phyloP scores from a whole-genome alignment of 2,797 vertebrate genomes.

The Hoplostethus mediterraneus region DNA sequence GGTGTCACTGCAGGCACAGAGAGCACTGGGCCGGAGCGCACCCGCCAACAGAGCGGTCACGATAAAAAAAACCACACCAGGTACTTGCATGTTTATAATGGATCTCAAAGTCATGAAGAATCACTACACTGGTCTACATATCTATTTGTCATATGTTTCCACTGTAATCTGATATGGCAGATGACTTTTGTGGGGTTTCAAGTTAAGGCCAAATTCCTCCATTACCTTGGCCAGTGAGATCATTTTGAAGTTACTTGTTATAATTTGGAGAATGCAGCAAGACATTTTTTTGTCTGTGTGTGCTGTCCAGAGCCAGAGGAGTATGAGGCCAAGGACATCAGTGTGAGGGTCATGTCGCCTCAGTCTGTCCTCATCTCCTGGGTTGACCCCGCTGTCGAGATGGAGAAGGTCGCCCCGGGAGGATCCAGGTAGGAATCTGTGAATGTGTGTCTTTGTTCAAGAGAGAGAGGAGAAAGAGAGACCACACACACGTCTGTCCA shows the following conservation, averaged over 20 bases:
- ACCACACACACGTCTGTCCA: not conserved
- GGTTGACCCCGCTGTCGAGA: constrained; percentile 92
- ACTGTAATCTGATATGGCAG: too few relatives aligned
- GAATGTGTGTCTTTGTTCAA: not conserved
- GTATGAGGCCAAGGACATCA: constrained; percentile 90
- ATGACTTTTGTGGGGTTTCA: too few relatives aligned
- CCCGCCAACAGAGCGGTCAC: constrained; percentile 84
- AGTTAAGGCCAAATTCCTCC: too few relatives aligned
- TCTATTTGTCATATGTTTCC: not conserved
- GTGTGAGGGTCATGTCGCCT: constrained; percentile 94
- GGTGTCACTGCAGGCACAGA: constrained; percentile 94
- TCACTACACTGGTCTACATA: not conserved
- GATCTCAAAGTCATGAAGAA: too few relatives aligned
- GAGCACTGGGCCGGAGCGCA: constrained; percentile 85
- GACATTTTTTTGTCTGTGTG: constrained; percentile 27
- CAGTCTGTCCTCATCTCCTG: constrained; percentile 95
- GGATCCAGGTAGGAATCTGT: constrained; percentile 74
- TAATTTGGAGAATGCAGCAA: constrained; percentile 11
- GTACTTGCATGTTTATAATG: constrained; percentile 72
- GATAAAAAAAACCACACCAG: constrained; percentile 89
- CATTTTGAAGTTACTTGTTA: not conserved
- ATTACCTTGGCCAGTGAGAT: not conserved
- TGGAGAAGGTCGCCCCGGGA: constrained; percentile 81
- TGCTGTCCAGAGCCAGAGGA: constrained; percentile 89
- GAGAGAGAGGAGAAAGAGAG: constrained; percentile 7